Conservation (phyloP, 2,113 vertebrate genomes). For the Syngnathus scovelli region DNA sequence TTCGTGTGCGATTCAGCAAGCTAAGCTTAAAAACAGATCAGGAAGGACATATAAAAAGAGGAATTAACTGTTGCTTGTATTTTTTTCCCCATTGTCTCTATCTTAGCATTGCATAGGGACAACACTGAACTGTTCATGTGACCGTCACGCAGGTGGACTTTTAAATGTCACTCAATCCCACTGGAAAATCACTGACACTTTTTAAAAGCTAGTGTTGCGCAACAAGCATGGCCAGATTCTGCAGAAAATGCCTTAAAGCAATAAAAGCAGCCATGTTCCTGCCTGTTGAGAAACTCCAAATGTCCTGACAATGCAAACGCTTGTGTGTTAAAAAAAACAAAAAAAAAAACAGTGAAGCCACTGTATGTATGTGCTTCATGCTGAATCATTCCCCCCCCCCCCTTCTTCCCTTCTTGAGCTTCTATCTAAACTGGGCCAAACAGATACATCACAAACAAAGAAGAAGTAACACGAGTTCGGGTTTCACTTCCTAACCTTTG, state of each 20-base stretch:
- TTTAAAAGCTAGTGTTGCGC: background rate
- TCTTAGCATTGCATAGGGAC: background rate
- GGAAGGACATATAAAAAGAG: background rate
- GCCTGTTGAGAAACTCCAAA: conserved; percentile 12
- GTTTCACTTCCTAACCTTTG: background rate
- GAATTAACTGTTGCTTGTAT: background rate
- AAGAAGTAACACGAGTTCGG: background rate
- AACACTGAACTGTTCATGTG: no score
- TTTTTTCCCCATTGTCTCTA: background rate
- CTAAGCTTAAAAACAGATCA: background rate
- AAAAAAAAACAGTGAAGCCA: conserved; percentile 32
- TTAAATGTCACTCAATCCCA: conserved; percentile 16
- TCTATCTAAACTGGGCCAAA: conserved; percentile 47
- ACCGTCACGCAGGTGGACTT: conserved; percentile 29
- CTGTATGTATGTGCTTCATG: conserved; percentile 44
- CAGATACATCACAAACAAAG: conserved; percentile 21
- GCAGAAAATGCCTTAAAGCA: background rate
- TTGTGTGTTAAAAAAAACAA: conserved; percentile 30
- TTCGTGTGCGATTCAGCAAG: background rate
- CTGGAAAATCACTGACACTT: no score
- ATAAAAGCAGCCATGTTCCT: background rate
- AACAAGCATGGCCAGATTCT: background rate
- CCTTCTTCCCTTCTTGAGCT: conserved; percentile 14
- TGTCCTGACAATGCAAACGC: conserved; percentile 2
- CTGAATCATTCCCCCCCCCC: conserved; percentile 63